phyloP scores from a whole-genome alignment of 2,113 vertebrate genomes.

The Erythrocercus mccallii region DNA sequence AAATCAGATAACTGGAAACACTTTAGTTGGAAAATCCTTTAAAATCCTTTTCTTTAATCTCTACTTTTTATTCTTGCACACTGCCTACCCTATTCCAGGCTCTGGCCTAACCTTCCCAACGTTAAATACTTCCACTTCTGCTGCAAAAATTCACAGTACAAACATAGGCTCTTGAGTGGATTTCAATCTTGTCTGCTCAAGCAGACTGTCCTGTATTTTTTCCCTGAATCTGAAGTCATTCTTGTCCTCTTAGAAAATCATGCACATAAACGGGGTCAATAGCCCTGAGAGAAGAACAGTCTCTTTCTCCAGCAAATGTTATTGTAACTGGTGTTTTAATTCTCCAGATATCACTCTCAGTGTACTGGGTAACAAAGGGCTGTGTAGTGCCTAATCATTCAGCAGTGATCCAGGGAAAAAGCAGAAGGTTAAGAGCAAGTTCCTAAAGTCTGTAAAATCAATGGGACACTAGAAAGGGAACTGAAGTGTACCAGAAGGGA shows the following conservation, averaged over 20 bases:
- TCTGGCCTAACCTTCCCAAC: neutral
- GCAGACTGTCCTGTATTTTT: neutral
- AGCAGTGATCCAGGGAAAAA: conserved; percentile 53
- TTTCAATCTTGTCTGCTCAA: conserved; percentile 6
- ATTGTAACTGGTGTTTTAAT: conserved; percentile 70
- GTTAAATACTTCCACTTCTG: neutral
- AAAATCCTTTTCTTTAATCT: neutral
- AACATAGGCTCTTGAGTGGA: neutral
- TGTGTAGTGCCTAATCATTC: conserved; percentile 60
- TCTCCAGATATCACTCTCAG: conserved; percentile 58
- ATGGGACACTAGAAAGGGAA: conserved; percentile 70
- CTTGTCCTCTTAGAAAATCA: conserved; percentile 62
- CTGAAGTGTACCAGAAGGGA: conserved; percentile 74
- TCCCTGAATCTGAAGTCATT: conserved; percentile 47
- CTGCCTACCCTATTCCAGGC: neutral
- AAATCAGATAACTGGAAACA: conserved; percentile 54
- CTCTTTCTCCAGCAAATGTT: conserved; percentile 63
- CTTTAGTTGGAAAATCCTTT: conserved; percentile 30
- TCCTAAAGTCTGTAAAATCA: conserved; percentile 75
- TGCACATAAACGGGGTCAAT: conserved; percentile 51
- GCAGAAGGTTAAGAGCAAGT: conserved; percentile 60
- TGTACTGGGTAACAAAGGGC: conserved; percentile 58
- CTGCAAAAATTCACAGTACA: conserved; percentile 34
- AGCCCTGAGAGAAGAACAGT: conserved; percentile 41
- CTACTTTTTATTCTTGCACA: neutral